Evolutionary conservation across 1,140 invertebrate species (phyloP), one percentile per base, ranked within the genome.

Genomic region (Psix sp.): DNA sequence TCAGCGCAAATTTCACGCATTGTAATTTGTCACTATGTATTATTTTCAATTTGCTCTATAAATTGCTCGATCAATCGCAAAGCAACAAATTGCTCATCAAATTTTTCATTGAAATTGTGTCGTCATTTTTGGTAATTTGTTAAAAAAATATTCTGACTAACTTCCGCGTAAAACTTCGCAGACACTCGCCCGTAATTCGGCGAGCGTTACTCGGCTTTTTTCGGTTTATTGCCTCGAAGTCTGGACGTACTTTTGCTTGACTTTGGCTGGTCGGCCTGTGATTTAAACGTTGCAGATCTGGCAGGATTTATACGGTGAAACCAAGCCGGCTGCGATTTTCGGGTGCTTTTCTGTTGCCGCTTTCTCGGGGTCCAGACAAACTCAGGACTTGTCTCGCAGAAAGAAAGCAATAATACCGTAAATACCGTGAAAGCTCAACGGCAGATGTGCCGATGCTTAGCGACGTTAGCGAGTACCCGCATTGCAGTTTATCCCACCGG

Each of bases 261-360:
- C 63, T 67, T 65, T 56, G 35, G 33, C 42, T 56, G 35, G 33
- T 33, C 40, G 31, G 45, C 31, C 26, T 21, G 42, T 66, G 73
- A 70, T 48, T 76, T 51, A 62, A 56, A 66, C 57, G 38, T 70
- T 70, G 71, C 76, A 73, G 67, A 74, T 75, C 67, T 73, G 67
- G 63, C 46, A 31, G 76, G 54, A 67, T 77, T 71, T 78, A 77
- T 78, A 77, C 75, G 63, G 49, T 70, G 54, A 68, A 68, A 75
- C 35, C 40, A 49, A 48, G 51, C 45, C 35, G 70, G 26, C 62
- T 56, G 51, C 66, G 60, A 76, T 76, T 76, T 63, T 21, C 45
- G 62, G 46, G 42, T 24, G 45, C 42, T 71, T 68, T 68, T 68
- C 57, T 48, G 39, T 49, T 66, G 38, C 57, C 56, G 42, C 60